Percentiles rank a stretch among this genome's conserved stretches.
phyloP scores from a whole-genome alignment of 2,797 vertebrate species.

The Leptoclinus maculatus region DNA sequence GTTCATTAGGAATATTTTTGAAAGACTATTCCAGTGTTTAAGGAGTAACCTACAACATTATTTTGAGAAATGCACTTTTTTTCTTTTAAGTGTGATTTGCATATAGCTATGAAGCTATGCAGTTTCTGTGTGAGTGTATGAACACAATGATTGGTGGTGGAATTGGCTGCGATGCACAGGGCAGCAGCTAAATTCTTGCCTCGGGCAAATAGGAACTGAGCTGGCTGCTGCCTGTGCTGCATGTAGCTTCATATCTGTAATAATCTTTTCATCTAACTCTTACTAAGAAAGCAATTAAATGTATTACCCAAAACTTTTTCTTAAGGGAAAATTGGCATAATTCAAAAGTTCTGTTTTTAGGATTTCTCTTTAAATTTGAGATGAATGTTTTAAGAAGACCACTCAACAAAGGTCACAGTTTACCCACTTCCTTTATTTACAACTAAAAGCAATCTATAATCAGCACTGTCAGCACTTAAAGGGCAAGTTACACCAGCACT shows the following conservation, averaged over 20 bases:
- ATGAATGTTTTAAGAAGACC: slow-evolving; percentile 1
- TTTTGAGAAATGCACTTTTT: neutral
- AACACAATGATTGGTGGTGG: neutral
- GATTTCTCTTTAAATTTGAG: neutral
- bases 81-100: neutral
- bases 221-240: neutral
- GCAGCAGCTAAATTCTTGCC: neutral
- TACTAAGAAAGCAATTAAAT: neutral
- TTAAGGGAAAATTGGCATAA: neutral
- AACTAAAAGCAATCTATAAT: slow-evolving; percentile 40
- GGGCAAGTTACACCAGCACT: slow-evolving; percentile 34
- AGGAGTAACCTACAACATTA: neutral
- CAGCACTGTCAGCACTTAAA: slow-evolving; percentile 61
- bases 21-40: neutral
- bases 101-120: neutral
- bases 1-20: neutral
- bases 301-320: neutral
- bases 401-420: slow-evolving; percentile 36
- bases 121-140: neutral
- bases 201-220: neutral
- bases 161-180: neutral
- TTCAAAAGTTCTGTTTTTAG: neutral
- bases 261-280: neutral
- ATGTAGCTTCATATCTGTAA: too few species aligned
- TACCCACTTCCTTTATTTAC: slow-evolving; percentile 35